Evolutionary conservation across 2,113 vertebrate genomes (phyloP).

Genomic region (Ochotona curzoniae): DNA sequence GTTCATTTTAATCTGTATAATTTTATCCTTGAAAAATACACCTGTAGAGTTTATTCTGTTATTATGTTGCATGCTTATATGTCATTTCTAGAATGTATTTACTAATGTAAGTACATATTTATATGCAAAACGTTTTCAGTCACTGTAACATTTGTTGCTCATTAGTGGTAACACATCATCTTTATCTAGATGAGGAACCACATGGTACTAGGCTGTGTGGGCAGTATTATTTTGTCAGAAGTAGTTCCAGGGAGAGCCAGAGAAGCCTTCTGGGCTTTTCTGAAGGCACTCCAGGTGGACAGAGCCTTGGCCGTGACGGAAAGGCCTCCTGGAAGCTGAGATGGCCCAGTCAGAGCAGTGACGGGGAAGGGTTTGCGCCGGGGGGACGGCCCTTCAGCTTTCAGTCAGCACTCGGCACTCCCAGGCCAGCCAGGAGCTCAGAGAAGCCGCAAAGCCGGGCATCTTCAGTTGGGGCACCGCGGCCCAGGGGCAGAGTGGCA

Average conservation of each 20-base stretch:
- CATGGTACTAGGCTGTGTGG: background rate
- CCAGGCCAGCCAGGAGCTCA: background rate
- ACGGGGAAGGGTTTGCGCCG: background rate
- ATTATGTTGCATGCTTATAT: background rate
- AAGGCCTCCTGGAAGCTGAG: background rate
- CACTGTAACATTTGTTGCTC: background rate
- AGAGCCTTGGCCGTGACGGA: background rate
- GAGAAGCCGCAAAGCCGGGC: background rate
- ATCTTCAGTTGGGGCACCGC: rapidly evolving
- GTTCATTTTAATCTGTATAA: background rate
- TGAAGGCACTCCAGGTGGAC: background rate
- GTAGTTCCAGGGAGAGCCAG: background rate
- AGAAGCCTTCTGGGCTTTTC: background rate
- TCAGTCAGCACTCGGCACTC: too few relatives aligned
- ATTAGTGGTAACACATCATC: too few relatives aligned
- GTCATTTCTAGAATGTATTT: background rate
- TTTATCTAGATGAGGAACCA: background rate
- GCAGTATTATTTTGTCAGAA: background rate
- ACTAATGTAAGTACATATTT: background rate
- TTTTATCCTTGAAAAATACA: background rate
- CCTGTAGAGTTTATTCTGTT: background rate
- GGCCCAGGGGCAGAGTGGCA: background rate
- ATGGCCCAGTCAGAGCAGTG: background rate
- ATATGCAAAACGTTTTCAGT: background rate
- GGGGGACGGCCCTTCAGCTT: too few relatives aligned